A percentile compares a stretch with the other conserved stretches of the same genome.
These are phyloP conservation scores for Pseudococcus viburni DNA, from an alignment of 2,888 invertebrate genomes.

Conservation along the genomic window DNA sequence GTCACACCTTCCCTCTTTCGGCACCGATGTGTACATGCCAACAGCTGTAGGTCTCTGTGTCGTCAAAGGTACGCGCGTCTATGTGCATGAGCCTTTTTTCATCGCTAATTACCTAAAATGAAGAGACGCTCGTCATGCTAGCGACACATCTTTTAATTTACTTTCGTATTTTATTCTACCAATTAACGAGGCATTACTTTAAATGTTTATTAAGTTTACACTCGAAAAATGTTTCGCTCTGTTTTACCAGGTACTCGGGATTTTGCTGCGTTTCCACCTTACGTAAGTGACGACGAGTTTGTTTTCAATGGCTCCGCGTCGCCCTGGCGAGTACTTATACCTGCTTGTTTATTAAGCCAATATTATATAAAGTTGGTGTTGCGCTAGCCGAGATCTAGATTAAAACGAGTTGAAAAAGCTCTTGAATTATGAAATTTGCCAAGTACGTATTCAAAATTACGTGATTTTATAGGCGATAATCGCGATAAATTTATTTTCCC, in stretches of 20 bases:
- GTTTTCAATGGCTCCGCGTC: no score
- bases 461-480: no score
- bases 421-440: no score
- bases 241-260: not conserved
- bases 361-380: no score
- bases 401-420: no score
- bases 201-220: conserved; percentile 39
- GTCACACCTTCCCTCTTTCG: not conserved
- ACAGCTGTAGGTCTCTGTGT: not conserved
- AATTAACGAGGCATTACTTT: conserved; percentile 28
- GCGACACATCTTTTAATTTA: conserved; percentile 36
- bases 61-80: not conserved
- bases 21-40: not conserved
- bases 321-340: no score
- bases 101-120: conserved; percentile 17
- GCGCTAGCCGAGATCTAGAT: no score
- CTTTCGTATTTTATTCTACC: not conserved
- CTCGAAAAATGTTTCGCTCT: not conserved
- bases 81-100: conserved; percentile 14
- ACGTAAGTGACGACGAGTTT: no score
- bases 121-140: conserved; percentile 9
- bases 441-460: no score
- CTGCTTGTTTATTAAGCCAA: no score
- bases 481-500: no score
- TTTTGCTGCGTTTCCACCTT: no score